phyloP scores from a whole-genome alignment of 2,797 vertebrate genomes.

The Epinephelus coioides region DNA sequence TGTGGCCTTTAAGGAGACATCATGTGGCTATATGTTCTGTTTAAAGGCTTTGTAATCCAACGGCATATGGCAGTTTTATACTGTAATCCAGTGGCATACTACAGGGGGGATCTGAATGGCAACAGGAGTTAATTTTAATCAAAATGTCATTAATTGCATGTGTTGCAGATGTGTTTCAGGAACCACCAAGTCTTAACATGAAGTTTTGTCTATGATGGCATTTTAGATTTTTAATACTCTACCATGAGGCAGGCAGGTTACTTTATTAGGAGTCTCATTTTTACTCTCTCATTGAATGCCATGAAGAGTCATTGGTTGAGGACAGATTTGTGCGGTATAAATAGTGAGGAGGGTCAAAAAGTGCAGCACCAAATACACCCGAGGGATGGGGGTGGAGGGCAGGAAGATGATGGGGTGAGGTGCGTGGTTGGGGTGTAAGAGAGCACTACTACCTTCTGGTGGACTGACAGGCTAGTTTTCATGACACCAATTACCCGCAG shows the following conservation, averaged over 20 bases:
- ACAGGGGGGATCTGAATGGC: slow-evolving; percentile 12
- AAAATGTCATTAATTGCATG: slow-evolving; percentile 32
- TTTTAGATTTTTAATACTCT: slow-evolving; percentile 21
- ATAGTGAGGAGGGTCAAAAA: slow-evolving; percentile 30
- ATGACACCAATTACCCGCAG: slow-evolving; percentile 67
- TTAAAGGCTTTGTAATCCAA: slow-evolving; percentile 33
- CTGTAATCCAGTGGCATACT: slow-evolving; percentile 28
- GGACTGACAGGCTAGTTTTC: slow-evolving; percentile 58
- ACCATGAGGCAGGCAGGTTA: background rate
- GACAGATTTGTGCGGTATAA: slow-evolving; percentile 20
- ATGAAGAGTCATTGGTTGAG: slow-evolving; percentile 19
- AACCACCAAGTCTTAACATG: slow-evolving; percentile 5
- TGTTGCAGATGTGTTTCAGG: slow-evolving; percentile 14
- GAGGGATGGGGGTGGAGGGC: slow-evolving; percentile 34
- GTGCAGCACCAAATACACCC: slow-evolving; percentile 34
- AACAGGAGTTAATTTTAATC: slow-evolving; percentile 34
- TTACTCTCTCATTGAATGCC: background rate
- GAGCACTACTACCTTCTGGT: slow-evolving; percentile 49
- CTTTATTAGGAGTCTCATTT: background rate
- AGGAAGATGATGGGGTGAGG: slow-evolving; percentile 39
- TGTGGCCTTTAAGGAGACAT: slow-evolving; percentile 42
- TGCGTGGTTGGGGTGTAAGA: slow-evolving; percentile 24
- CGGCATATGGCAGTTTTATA: slow-evolving; percentile 29
- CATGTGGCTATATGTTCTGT: slow-evolving; percentile 52
- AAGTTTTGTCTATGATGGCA: background rate